These are phyloP conservation scores for Pleuronectes platessa DNA, from an alignment of 2,113 vertebrate genomes.

Conservation along the genomic window DNA sequence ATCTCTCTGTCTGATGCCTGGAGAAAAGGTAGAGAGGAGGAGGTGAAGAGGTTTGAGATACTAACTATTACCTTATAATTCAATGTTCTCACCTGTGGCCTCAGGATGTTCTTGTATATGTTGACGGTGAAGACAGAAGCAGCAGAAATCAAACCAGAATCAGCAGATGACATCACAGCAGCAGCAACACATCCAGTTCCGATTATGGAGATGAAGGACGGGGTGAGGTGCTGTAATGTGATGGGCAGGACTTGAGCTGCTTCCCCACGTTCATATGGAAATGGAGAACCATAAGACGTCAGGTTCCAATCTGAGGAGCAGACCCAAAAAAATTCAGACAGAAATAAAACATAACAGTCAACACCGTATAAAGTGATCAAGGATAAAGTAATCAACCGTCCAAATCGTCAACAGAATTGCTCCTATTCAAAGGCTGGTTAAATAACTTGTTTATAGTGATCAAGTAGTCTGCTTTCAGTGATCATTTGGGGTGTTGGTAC, in stretches of 20 bases:
- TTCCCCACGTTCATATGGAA: constrained; percentile 4
- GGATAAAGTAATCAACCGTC: too few species aligned
- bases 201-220: background rate
- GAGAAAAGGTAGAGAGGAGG: background rate
- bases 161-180: constrained; percentile 1
- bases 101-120: constrained; percentile 8
- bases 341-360: too few species aligned
- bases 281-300: constrained; percentile 7
- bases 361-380: too few species aligned
- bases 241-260: background rate
- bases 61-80: background rate
- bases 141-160: background rate
- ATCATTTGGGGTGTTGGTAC: too few species aligned
- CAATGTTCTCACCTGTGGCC: background rate
- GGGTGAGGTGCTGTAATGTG: constrained; percentile 10
- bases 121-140: constrained; percentile 6
- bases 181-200: constrained; percentile 2
- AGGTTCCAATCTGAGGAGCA: constrained; percentile 2
- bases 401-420: too few species aligned
- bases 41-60: background rate
- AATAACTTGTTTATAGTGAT: too few species aligned
- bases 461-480: too few species aligned
- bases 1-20: constrained; percentile 8
- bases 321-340: background rate
- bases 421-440: too few species aligned